Evolutionary conservation across 2,113 vertebrate genomes (phyloP), one percentile per base, ranked within the genome.

Genomic region (Salvelinus fontinalis): DNA sequence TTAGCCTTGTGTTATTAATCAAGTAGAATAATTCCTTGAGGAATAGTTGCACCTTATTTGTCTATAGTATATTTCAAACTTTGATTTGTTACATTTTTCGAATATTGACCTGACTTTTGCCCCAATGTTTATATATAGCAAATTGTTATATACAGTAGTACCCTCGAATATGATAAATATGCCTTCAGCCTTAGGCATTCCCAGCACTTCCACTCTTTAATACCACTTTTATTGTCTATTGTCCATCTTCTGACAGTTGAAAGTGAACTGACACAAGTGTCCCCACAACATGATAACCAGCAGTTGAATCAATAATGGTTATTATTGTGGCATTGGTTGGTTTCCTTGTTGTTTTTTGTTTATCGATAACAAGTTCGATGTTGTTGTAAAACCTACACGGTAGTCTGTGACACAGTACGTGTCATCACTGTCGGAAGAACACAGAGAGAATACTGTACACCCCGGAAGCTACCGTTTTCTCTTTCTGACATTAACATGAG

Each of bases 31-130:
- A 81, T 91, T 89, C 88, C 88, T 87, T 82, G 80, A 91, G 89
- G 87, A 93, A 90, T 87, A 85, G 84, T 91, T 67, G 88, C 90
- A 91, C 91, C 88, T 94, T 93, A 93, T 89, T 83, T 92, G 86
- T 89, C 86, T 84, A 71, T 54, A 75, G 82, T 80, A 89, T 84
- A 78, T 70, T 13, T 80, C 77, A 83, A 85, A 85, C 65, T 31
- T 44, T 44, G 39, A 44, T 44, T 44, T 44, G 39, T 44, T 44
- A 44, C 39, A 44, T 44, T 44, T 66, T 88, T 86, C 71, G 80
- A 73, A 72, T 82, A 80, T 70, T 67, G 79, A 80, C 73, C 70
- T 66, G 79, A 80, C 73, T 67, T 31, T 62, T 48, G 76, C 82
- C 89, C 85, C 69, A 75, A 85, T 12, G 39, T 44, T 44, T 44